Conservation (phyloP, 2,797 vertebrate species). For the Falco cherrug region DNA sequence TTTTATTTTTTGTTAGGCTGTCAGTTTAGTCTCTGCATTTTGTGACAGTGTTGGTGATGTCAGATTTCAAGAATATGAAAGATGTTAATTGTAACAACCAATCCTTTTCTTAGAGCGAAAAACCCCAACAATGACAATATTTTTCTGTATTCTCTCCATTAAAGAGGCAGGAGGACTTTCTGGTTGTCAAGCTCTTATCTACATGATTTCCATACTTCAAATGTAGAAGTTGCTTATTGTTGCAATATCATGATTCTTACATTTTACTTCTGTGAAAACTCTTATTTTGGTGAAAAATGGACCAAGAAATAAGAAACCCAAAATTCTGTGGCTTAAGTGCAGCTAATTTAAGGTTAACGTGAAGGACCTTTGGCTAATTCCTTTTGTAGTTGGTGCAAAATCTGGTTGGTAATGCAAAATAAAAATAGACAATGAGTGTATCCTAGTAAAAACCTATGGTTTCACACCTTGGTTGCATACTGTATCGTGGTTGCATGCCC, state of each 20-base stretch:
- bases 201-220: background rate
- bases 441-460: background rate
- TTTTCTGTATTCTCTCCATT: background rate
- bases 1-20: background rate
- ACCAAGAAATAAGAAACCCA: background rate
- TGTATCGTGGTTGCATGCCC: too few species aligned
- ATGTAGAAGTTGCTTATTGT: background rate
- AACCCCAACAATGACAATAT: accelerated
- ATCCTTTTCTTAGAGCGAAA: too few species aligned
- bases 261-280: background rate
- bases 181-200: background rate
- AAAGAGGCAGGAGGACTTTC: background rate
- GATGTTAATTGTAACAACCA: background rate
- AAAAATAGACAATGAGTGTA: background rate
- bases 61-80: background rate
- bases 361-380: background rate
- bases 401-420: background rate
- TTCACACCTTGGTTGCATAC: background rate
- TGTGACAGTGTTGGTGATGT: background rate
- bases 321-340: background rate
- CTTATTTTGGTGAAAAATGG: background rate
- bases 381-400: background rate
- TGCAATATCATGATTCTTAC: background rate
- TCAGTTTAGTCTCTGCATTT: background rate
- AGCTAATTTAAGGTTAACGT: background rate